Percentiles rank a stretch among this genome's conserved stretches.
Conservation (phyloP, 2,113 vertebrate genomes). For the Dunckerocampus dactyliophorus region DNA sequence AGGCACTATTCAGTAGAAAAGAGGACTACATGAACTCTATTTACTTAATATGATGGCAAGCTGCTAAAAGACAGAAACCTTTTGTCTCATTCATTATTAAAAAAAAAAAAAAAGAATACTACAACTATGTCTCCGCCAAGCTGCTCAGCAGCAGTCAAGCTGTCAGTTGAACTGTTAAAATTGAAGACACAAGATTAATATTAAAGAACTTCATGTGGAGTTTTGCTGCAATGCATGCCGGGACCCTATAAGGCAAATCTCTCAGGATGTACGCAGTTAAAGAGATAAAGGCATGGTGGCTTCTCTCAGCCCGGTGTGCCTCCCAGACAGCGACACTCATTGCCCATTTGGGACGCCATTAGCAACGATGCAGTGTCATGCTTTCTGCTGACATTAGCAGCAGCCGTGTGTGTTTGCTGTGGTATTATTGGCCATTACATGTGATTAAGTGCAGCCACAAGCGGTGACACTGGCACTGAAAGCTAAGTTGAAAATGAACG, state of each 20-base stretch:
- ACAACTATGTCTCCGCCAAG: background rate
- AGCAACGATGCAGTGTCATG: constrained; percentile 49
- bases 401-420: constrained; percentile 51
- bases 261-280: constrained; percentile 41
- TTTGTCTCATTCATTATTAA: background rate
- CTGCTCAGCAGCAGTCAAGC: constrained; percentile 9
- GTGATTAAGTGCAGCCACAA: constrained; percentile 61
- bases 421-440: constrained; percentile 59
- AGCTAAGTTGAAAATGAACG: constrained; percentile 46
- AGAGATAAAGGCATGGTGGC: constrained; percentile 42
- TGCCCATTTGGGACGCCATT: constrained; percentile 56
- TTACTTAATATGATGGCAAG: too few species aligned
- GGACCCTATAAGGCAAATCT: constrained; percentile 41
- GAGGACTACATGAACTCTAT: too few species aligned
- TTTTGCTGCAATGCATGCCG: constrained; percentile 29
- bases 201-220: constrained; percentile 28
- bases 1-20: too few species aligned
- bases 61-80: too few species aligned
- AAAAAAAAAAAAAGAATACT: background rate
- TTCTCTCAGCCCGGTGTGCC: constrained; percentile 27
- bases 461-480: constrained; percentile 46
- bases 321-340: constrained; percentile 46
- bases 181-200: constrained; percentile 33
- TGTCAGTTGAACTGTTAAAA: constrained; percentile 28
- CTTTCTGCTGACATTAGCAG: constrained; percentile 61